phyloP scores from a whole-genome alignment of 2,888 invertebrate species.

The Andrena minutula region DNA sequence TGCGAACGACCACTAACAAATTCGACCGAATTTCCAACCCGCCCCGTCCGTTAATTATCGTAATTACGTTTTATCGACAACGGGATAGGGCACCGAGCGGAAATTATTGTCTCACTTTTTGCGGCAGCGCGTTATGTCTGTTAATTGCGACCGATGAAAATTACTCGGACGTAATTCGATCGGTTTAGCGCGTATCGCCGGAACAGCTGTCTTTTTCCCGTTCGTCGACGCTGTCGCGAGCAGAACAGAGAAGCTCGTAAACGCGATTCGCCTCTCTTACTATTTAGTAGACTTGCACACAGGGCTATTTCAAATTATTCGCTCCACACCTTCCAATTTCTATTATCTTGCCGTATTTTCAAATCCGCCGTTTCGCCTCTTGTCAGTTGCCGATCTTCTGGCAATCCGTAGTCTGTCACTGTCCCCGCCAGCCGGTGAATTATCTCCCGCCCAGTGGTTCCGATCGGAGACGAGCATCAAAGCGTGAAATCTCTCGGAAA shows the following conservation, averaged over 20 bases:
- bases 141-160: slow-evolving; percentile 48
- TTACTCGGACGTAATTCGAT: slow-evolving; percentile 45
- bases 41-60: slow-evolving; percentile 50
- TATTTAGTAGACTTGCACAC: neutral
- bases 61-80: slow-evolving; percentile 61
- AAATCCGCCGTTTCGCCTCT: slow-evolving; percentile 20
- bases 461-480: slow-evolving; percentile 1
- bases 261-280: too few species aligned
- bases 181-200: slow-evolving; percentile 28
- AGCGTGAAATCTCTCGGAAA: slow-evolving; percentile 32
- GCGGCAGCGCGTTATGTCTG: slow-evolving; percentile 31
- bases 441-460: slow-evolving; percentile 1
- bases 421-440: neutral
- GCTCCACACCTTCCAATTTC: too few species aligned
- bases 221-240: slow-evolving; percentile 1
- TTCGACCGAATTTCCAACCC: slow-evolving; percentile 42
- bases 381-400: neutral
- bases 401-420: too few species aligned
- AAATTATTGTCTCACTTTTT: slow-evolving; percentile 59
- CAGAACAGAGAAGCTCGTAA: neutral
- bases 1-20: slow-evolving; percentile 27
- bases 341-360: slow-evolving; percentile 4
- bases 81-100: slow-evolving; percentile 37
- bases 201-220: slow-evolving; percentile 24
- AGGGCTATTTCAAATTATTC: too few species aligned